phyloP scores from a whole-genome alignment of 92 coral and sea anemone species.

The Siderastrea siderea region DNA sequence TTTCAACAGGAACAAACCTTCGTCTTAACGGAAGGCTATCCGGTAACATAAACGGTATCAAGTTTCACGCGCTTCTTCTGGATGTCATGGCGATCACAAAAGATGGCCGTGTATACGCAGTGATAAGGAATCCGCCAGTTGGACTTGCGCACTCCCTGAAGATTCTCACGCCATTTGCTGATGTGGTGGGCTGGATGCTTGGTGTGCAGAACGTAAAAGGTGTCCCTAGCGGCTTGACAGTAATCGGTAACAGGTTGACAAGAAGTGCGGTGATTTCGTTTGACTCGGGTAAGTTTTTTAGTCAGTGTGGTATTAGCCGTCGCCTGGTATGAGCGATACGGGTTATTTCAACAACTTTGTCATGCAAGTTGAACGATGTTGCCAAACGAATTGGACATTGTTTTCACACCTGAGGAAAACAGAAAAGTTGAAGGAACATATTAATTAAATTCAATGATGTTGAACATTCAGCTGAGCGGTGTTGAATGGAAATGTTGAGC shows the following conservation, averaged over 20 bases:
- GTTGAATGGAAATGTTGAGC: too few relatives aligned
- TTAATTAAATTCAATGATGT: too few relatives aligned
- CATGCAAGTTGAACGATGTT: too few relatives aligned
- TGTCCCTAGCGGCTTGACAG: constrained; percentile 72
- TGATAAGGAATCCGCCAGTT: constrained; percentile 75
- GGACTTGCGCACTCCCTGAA: constrained; percentile 67
- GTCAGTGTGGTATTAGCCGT: neutral
- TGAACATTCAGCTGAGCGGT: too few relatives aligned
- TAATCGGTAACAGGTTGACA: constrained; percentile 77
- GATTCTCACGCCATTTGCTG: constrained; percentile 81
- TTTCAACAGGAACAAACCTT: constrained; percentile 70
- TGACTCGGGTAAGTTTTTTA: constrained; percentile 75
- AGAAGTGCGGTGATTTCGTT: constrained; percentile 82
- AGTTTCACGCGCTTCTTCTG: constrained; percentile 40
- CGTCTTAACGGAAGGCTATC: constrained; percentile 82
- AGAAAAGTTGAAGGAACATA: too few relatives aligned
- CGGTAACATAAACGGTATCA: constrained; percentile 74
- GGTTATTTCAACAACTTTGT: too few relatives aligned
- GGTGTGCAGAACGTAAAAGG: constrained; percentile 58
- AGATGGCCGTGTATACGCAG: constrained; percentile 84
- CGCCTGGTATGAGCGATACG: too few relatives aligned
- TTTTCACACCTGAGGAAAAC: too few relatives aligned
- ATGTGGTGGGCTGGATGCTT: constrained; percentile 80
- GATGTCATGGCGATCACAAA: constrained; percentile 73
- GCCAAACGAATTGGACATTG: too few relatives aligned